Conservation (phyloP, 92 coral and sea anemone genomes). For the Heliopora coerulea region DNA sequence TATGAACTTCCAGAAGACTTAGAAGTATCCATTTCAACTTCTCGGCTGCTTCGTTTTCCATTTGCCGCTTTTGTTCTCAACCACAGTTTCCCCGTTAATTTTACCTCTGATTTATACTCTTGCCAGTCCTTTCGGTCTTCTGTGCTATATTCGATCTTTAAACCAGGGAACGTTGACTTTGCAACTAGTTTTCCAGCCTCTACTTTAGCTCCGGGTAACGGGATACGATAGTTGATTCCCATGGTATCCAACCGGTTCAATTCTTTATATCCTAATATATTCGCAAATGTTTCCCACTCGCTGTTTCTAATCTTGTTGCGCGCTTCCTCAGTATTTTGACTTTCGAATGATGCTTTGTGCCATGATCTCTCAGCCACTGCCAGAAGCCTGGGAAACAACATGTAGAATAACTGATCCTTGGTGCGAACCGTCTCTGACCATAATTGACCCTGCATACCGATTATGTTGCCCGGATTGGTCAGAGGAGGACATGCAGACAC, state of each 20-base stretch:
- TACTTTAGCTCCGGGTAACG: conserved; percentile 76
- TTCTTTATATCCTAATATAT: conserved; percentile 75
- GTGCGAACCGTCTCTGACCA: conserved; percentile 97
- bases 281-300: conserved; percentile 83
- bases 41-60: not conserved
- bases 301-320: conserved; percentile 42
- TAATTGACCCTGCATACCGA: conserved; percentile 82
- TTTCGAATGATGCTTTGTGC: conserved; percentile 96
- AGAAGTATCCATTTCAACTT: not conserved
- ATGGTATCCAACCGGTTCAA: conserved; percentile 73
- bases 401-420: conserved; percentile 72
- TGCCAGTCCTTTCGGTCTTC: conserved; percentile 75
- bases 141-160: conserved; percentile 67
- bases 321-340: conserved; percentile 42
- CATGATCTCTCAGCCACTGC: conserved; percentile 93
- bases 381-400: conserved; percentile 83
- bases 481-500: conserved; percentile 74
- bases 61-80: conserved; percentile 66
- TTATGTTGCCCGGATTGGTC: conserved; percentile 60
- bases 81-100: conserved; percentile 63
- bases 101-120: conserved; percentile 64
- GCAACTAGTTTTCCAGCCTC: conserved; percentile 61
- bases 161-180: conserved; percentile 83
- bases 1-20: not conserved
- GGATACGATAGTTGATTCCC: conserved; percentile 72